Evolutionary conservation across 2,113 vertebrate genomes (phyloP).

Genomic region (Calidris pugnax): DNA sequence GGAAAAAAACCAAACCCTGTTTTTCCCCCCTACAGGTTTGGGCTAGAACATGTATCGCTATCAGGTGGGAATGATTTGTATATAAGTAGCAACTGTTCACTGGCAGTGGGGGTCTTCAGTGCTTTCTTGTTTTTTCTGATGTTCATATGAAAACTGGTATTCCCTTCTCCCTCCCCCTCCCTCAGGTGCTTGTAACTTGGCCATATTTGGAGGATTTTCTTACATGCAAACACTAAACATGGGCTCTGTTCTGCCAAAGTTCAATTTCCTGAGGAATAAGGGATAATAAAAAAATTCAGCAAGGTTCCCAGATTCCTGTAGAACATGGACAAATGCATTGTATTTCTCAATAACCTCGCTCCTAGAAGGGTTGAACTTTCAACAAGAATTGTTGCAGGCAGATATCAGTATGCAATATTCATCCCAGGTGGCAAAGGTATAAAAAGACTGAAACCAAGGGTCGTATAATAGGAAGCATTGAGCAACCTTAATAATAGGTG

Average conservation of each 20-base stretch:
- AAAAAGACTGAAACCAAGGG: neutral
- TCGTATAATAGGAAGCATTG: constrained; percentile 19
- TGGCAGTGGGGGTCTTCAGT: neutral
- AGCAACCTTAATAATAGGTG: constrained; percentile 39
- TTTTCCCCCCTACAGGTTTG: no score
- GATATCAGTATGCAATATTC: neutral
- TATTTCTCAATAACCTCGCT: neutral
- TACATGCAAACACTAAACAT: neutral
- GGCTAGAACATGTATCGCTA: neutral
- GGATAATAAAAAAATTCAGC: neutral
- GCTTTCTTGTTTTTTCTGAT: neutral
- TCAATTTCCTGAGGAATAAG: neutral
- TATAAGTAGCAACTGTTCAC: neutral
- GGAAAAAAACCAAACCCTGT: neutral
- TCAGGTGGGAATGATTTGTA: neutral
- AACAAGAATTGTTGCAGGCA: neutral
- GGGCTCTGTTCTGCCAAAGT: neutral
- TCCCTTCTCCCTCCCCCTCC: no score
- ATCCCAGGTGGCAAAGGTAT: constrained; percentile 3
- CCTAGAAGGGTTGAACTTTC: neutral
- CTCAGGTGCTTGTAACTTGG: neutral
- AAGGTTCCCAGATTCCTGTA: neutral
- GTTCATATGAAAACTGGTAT: neutral
- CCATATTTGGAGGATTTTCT: neutral
- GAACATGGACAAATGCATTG: neutral